These are phyloP conservation scores for Tetragonula carbonaria DNA, from an alignment of 2,888 invertebrate genomes.

Conservation along the genomic window DNA sequence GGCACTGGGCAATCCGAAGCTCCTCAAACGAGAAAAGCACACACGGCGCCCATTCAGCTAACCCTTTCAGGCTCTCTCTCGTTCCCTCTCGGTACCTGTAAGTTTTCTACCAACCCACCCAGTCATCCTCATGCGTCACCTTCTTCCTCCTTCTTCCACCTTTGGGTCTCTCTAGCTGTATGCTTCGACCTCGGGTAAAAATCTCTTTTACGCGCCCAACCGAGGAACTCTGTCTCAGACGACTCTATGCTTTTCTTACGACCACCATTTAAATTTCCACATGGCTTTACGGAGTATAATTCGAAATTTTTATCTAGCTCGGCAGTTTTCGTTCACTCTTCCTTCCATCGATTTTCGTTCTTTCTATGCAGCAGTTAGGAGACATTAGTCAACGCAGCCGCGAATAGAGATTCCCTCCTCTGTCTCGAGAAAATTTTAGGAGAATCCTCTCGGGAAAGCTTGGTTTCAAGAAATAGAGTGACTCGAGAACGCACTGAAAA, in stretches of 20 bases:
- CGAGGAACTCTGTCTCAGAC: slow-evolving; percentile 64
- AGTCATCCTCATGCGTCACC: slow-evolving; percentile 58
- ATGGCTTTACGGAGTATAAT: slow-evolving; percentile 55
- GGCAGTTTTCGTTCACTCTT: slow-evolving; percentile 22
- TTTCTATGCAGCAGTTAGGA: slow-evolving; percentile 32
- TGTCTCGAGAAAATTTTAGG: slow-evolving; percentile 14
- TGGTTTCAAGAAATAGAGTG: background rate
- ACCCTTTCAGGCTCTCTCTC: slow-evolving; percentile 75
- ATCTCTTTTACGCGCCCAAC: slow-evolving; percentile 67
- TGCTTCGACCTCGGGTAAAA: slow-evolving; percentile 59
- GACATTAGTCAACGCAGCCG: slow-evolving; percentile 36
- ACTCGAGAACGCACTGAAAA: background rate
- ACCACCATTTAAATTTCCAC: slow-evolving; percentile 62
- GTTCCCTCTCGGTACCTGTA: slow-evolving; percentile 57
- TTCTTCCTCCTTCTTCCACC: slow-evolving; percentile 43
- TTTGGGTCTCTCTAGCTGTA: slow-evolving; percentile 32
- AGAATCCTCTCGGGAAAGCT: slow-evolving; percentile 12
- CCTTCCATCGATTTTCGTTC: slow-evolving; percentile 9
- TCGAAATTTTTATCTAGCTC: slow-evolving; percentile 57
- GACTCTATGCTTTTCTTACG: slow-evolving; percentile 44
- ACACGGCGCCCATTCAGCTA: slow-evolving; percentile 80
- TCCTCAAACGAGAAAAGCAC: slow-evolving; percentile 80
- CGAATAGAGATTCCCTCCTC: slow-evolving; percentile 11
- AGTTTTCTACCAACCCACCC: slow-evolving; percentile 56
- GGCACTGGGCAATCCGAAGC: slow-evolving; percentile 73